Evolutionary conservation across 2,888 invertebrate genomes (phyloP).

Genomic region (Himalopsyche anomala): DNA sequence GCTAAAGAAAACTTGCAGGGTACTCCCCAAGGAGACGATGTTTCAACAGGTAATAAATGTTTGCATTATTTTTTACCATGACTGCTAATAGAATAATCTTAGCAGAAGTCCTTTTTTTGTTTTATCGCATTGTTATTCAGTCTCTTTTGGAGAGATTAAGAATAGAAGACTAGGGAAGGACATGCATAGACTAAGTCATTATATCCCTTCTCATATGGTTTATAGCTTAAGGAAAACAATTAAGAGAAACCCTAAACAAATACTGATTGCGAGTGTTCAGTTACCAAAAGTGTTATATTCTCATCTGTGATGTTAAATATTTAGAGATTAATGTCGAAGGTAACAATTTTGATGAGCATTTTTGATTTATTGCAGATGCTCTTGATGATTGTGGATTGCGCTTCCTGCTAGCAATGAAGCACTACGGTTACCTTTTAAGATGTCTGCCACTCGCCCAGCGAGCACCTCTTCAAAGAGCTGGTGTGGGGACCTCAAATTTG

Average conservation of each 20-base stretch:
- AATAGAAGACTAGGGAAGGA: too few species aligned
- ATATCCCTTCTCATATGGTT: background rate
- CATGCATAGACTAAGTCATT: too few species aligned
- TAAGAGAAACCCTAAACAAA: too few species aligned
- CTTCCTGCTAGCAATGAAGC: conserved; percentile 97
- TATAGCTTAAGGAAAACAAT: background rate
- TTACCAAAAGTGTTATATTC: too few species aligned
- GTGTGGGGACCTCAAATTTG: conserved; percentile 92
- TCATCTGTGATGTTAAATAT: too few species aligned
- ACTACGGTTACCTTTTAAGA: conserved; percentile 95
- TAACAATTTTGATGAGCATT: conserved; percentile 11
- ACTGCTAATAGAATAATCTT: too few species aligned
- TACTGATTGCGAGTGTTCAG: too few species aligned
- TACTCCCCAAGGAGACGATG: conserved; percentile 75
- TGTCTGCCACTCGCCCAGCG: conserved; percentile 95
- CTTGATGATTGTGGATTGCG: conserved; percentile 98
- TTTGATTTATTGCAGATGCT: conserved; percentile 77
- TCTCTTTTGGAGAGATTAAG: too few species aligned
- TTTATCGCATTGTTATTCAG: too few species aligned
- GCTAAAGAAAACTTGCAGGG: conserved; percentile 81
- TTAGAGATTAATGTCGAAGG: too few species aligned
- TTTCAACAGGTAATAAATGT: conserved; percentile 72
- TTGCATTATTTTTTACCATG: too few species aligned
- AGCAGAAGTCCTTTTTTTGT: too few species aligned
- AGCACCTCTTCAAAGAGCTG: conserved; percentile 89